Evolutionary conservation across 2,888 invertebrate genomes (phyloP), one percentile per base, ranked within the genome.

Genomic region (Odontomyia ornata): DNA sequence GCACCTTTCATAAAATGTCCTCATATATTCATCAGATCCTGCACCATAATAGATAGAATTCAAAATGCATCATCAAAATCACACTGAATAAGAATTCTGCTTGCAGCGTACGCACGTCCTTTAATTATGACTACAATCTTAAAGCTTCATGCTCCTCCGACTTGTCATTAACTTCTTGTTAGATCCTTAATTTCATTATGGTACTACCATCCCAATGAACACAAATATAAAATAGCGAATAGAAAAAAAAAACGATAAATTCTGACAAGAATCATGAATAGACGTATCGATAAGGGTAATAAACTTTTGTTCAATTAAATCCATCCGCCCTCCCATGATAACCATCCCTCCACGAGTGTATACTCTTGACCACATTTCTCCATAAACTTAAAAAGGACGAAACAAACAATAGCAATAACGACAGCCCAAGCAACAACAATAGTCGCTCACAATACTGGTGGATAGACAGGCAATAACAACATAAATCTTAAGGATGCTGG

Each of bases 391-490:
- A 11, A 18, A 43, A 67, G 15, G 18, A 46, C 18, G 36, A 46
- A 43, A 36, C 18, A 21, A 46, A 36, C 71, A 52, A 52, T 25
- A 69, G 13, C 47, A 25, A 60, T 25, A 65, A 28, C 56, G 28
- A 72, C 52, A n/a, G n/a, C n/a, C n/a, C n/a, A n/a, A n/a, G n/a
- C n/a, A 36, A 23, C 60, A 60, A 15, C 73, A 57, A 15, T 7
- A 27, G 56, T 23, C 57, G 23, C 57, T 13, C 4, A 73, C 30
- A 69, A 69, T 69, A 69, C 25, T 47, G 18, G 43, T 36, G 15
- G 73, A 73, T 73, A 60, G 57, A 23, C 57, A 57, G 73, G 30
- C 57, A 36, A 73, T 73, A 73, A 73, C 57, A 73, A 60, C 73
- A 73, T 73, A 73, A 73, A 73, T 73, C 73, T 73, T 60, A 9